These are phyloP conservation scores for Cynopterus brachyotis DNA, from an alignment of 2,113 vertebrate species.

Conservation along the genomic window DNA sequence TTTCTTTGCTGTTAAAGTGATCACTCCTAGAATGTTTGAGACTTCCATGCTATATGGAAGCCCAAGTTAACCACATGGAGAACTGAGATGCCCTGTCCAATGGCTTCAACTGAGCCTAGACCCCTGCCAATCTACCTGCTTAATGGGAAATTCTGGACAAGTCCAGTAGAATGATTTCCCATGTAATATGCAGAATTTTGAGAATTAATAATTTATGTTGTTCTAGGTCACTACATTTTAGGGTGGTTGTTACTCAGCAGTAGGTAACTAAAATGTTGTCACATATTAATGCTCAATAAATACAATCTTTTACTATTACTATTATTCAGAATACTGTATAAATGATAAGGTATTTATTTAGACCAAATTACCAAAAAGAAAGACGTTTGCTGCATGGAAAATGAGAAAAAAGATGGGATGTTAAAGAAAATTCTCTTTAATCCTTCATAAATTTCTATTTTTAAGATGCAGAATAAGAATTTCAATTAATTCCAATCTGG, in stretches of 20 bases:
- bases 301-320: background rate
- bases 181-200: background rate
- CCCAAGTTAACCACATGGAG: background rate
- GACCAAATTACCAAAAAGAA: background rate
- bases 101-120: too few relatives aligned
- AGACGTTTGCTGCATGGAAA: background rate
- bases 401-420: background rate
- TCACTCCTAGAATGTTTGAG: background rate
- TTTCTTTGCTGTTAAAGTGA: background rate
- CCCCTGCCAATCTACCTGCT: background rate
- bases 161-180: background rate
- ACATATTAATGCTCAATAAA: background rate
- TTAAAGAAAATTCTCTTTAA: background rate
- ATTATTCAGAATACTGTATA: background rate
- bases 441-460: background rate
- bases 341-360: background rate
- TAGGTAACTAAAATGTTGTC: background rate
- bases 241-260: background rate
- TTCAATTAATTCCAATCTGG: background rate
- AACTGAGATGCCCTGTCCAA: background rate
- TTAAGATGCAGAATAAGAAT: background rate
- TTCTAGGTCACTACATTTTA: background rate
- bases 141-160: background rate
- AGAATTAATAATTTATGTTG: background rate
- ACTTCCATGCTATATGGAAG: background rate